Evolutionary conservation across 2,888 invertebrate genomes (phyloP), one percentile per base, ranked within the genome.

Genomic region (Chymomyza fuscimana): DNA sequence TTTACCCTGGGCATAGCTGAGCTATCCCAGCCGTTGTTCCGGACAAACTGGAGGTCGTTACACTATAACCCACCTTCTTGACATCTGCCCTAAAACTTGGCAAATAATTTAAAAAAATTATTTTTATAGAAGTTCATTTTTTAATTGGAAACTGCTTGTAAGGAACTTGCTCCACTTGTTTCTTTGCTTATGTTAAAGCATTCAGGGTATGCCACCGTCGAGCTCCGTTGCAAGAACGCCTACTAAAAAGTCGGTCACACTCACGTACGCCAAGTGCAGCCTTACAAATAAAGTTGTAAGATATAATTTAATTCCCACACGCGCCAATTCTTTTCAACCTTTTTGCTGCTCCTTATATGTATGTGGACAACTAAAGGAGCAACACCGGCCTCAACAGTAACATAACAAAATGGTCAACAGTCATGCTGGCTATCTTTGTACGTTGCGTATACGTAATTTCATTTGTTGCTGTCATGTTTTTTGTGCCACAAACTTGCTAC

Each of bases 401-500:
- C 40, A 46, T 12, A 46, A 46, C 40, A 46, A 46, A 46, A 46
- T 46, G 40, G 40, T 46, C 40, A 46, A 46, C 40, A 46, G 40
- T 46, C 40, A 15, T 54, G 54, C 22, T 54, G 54, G 22, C 54
- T 54, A 15, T 54, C 22, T 16, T 54, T 22, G 4, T 19, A 54
- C 22, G 19, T 54, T 16, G 54, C 54, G 54, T 54, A 54, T 54
- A 54, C 54, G 22, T 54, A 54, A 54, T 54, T 54, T 54, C 16
- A 54, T 54, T 54, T 54, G 54, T 54, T 15, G 16, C 54, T 54
- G 54, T 54, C 54, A 54, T 54, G 54, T 54, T 54, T 54, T 54
- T 16, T 54, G 40, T 46, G 12, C 12, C 40, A 54, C 61, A 76
- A 46, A 58, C 52, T 60, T 46, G 22, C 22, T 25, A 58, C 29